Evolutionary conservation across 53 echinoderm and acorn worm genomes (phyloP).

Genomic region (Paracentrotus lividus): DNA sequence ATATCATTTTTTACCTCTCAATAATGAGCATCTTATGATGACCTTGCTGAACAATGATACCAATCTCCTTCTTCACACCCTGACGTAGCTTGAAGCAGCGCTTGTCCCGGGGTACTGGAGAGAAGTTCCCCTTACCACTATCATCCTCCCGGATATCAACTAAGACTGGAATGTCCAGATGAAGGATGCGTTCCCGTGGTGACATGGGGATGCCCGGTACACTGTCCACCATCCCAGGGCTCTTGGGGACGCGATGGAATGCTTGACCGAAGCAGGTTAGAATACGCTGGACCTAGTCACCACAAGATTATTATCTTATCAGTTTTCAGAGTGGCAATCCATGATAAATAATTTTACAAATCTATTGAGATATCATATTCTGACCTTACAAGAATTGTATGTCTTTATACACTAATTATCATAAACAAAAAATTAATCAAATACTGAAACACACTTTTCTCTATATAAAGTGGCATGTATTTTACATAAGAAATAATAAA

Average conservation of each 20-base stretch:
- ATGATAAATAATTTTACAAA: too few species aligned
- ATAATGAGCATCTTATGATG: constrained; percentile 87
- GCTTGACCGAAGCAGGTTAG: constrained; percentile 93
- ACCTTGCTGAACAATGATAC: constrained; percentile 87
- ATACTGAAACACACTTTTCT: too few species aligned
- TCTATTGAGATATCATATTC: too few species aligned
- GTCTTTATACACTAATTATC: too few species aligned
- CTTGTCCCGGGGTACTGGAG: constrained; percentile 91
- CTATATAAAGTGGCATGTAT: too few species aligned
- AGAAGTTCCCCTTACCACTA: constrained; percentile 85
- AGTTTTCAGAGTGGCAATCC: too few species aligned
- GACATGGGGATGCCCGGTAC: constrained; percentile 71
- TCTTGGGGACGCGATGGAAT: constrained; percentile 93
- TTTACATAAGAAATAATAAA: too few species aligned
- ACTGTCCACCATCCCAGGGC: constrained; percentile 91
- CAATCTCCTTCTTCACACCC: constrained; percentile 91
- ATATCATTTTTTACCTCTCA: constrained; percentile 95
- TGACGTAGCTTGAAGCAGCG: constrained; percentile 93
- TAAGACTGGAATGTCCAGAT: constrained; percentile 88
- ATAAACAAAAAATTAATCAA: too few species aligned
- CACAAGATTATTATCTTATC: background rate
- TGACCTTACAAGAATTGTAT: too few species aligned
- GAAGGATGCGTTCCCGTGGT: constrained; percentile 84
- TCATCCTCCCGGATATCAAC: constrained; percentile 98
- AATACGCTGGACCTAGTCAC: constrained; percentile 91